phyloP scores from a whole-genome alignment of 2,113 vertebrate species.

The Aplodontia rufa region DNA sequence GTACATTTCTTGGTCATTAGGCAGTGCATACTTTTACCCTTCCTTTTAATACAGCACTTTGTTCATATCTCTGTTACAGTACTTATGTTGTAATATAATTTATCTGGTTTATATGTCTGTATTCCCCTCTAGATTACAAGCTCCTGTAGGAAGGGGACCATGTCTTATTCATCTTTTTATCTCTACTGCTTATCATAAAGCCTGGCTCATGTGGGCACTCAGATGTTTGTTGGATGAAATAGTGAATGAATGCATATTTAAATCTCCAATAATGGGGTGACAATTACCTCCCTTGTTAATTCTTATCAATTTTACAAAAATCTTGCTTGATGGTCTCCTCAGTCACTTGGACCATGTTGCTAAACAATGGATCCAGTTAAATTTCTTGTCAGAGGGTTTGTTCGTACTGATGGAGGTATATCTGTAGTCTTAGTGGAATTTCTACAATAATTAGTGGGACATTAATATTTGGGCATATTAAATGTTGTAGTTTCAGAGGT shows the following conservation, averaged over 20 bases:
- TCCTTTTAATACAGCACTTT: constrained; percentile 73
- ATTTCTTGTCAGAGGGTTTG: neutral
- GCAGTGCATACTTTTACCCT: constrained; percentile 61
- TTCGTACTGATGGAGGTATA: constrained; percentile 14
- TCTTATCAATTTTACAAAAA: constrained; percentile 73
- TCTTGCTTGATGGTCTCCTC: constrained; percentile 34
- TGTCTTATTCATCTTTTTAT: constrained; percentile 82
- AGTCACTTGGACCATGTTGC: constrained; percentile 46
- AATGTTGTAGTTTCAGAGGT: constrained; percentile 10
- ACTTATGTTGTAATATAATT: constrained; percentile 72
- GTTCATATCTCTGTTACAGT: constrained; percentile 78
- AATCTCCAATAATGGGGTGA: constrained; percentile 67
- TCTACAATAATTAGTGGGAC: neutral
- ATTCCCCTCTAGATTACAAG: constrained; percentile 74
- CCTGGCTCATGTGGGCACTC: constrained; percentile 57
- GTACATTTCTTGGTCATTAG: constrained; percentile 48
- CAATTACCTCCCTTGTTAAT: constrained; percentile 76
- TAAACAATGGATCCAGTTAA: constrained; percentile 31
- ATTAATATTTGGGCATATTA: constrained; percentile 45
- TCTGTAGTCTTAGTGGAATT: neutral
- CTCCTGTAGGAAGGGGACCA: constrained; percentile 80
- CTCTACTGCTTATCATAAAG: constrained; percentile 72
- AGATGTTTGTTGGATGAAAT: constrained; percentile 71
- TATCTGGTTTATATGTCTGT: constrained; percentile 78
- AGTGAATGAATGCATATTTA: constrained; percentile 70